Evolutionary conservation across 2,113 vertebrate genomes (phyloP), one percentile per base, ranked within the genome.

Genomic region (Prinia subflava): DNA sequence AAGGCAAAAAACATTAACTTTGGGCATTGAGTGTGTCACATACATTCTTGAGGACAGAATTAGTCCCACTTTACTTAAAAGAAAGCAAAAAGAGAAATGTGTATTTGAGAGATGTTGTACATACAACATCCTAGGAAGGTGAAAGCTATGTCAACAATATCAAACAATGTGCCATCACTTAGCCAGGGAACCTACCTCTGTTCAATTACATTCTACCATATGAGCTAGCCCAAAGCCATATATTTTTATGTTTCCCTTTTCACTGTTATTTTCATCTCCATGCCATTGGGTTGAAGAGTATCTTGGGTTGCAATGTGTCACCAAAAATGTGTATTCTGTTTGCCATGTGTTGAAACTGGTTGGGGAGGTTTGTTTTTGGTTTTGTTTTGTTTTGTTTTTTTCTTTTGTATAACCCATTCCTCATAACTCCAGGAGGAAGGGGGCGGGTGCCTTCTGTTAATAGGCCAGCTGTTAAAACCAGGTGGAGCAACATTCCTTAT

Each of bases 251-350:
- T 94, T 94, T 95, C 88, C 3, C 11, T 70, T 88, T 77, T 76
- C 31, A 24, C 16, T 42, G 35, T 86, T 97, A 83, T 95, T 97
- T 97, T 96, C 65, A 50, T 91, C 74, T 95, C 73, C 70, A 65
- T 83, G 79, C 82, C 79, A 84, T 69, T 91, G 83, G 79, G 86
- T 94, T 92, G 90, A 97, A 97, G 87, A 96, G 39, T 39, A 39
- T 39, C 39, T 39, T 39, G 39, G 39, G 39, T 39, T 39, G 39
- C 39, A 39, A 39, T 39, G 39, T 39, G 39, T 39, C 9, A 39
- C 39, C 39, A 39, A 39, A 39, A 39, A 39, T 39, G 39, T 39
- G 39, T 39, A 39, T 39, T 39, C 39, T 39, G 11, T 39, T 39
- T 39, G 39, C 39, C 39, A 39, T 39, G 39, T 39, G 39, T 39